These are phyloP conservation scores for Coleophora deauratella DNA, from an alignment of 2,888 invertebrate genomes.

Conservation along the genomic window DNA sequence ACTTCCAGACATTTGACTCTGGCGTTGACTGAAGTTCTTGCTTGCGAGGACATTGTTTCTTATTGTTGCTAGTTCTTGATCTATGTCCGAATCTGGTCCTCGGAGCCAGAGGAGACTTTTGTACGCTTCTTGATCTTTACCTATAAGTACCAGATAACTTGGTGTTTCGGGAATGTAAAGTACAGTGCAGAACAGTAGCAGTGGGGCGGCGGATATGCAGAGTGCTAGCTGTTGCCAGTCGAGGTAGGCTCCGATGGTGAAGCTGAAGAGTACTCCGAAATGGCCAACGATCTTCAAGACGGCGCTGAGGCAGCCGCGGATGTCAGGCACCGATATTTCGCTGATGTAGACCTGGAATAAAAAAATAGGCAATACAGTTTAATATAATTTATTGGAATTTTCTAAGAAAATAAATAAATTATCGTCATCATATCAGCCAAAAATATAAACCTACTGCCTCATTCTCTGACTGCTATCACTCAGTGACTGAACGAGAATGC, in stretches of 20 bases:
- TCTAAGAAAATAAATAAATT: too few species aligned
- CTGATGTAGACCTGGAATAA: constrained; percentile 86
- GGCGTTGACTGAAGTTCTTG: constrained; percentile 64
- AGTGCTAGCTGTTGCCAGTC: constrained; percentile 90
- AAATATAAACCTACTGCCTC: too few species aligned
- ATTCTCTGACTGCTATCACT: too few species aligned
- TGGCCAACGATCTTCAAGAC: constrained; percentile 90
- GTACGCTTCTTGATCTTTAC: constrained; percentile 78
- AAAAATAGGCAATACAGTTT: too few species aligned
- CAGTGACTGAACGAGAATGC: too few species aligned
- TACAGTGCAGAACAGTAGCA: constrained; percentile 83
- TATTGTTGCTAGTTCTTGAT: constrained; percentile 81
- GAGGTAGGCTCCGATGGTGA: constrained; percentile 86
- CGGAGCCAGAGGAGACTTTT: constrained; percentile 85
- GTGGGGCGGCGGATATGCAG: constrained; percentile 84
- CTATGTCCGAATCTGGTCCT: constrained; percentile 86
- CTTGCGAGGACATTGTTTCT: constrained; percentile 78
- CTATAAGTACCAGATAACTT: constrained; percentile 84
- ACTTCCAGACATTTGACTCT: constrained; percentile 58
- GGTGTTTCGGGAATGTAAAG: constrained; percentile 92
- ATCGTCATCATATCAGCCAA: too few species aligned
- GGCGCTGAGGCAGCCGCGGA: constrained; percentile 90
- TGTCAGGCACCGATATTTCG: constrained; percentile 90
- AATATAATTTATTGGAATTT: too few species aligned
- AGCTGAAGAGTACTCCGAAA: constrained; percentile 88